phyloP scores from a whole-genome alignment of 2,113 vertebrate species.

The Lepus europaeus region DNA sequence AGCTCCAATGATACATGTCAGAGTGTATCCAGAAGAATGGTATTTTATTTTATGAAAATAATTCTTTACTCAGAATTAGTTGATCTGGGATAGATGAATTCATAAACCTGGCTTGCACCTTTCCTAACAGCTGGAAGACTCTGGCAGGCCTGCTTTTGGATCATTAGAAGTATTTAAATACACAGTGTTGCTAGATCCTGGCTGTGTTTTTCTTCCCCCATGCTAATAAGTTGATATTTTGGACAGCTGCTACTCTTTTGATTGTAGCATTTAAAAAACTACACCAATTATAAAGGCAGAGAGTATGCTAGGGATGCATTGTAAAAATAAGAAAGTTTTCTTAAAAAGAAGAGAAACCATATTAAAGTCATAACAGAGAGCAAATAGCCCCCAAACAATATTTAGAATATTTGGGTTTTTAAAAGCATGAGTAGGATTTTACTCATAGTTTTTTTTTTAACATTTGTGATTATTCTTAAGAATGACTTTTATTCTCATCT shows the following conservation, averaged over 20 bases:
- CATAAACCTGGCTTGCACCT: constrained; percentile 80
- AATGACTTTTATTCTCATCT: constrained; percentile 26
- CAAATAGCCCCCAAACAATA: background rate
- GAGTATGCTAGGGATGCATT: background rate
- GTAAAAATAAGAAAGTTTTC: background rate
- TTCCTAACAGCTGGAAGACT: constrained; percentile 83
- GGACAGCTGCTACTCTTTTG: constrained; percentile 54
- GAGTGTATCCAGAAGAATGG: constrained; percentile 16
- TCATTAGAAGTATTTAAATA: constrained; percentile 82
- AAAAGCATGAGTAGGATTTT: background rate
- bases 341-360: constrained; percentile 18
- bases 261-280: constrained; percentile 43
- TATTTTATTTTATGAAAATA: constrained; percentile 35
- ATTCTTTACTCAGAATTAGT: constrained; percentile 74
- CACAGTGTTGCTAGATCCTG: constrained; percentile 70
- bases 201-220: constrained; percentile 60
- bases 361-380: background rate
- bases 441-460: background rate
- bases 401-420: constrained; percentile 41
- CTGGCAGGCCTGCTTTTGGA: constrained; percentile 72
- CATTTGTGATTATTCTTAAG: background rate
- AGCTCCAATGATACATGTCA: background rate
- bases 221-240: constrained; percentile 69
- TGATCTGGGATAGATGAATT: constrained; percentile 69
- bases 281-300: constrained; percentile 24